Evolutionary conservation across 2,113 vertebrate species (phyloP).

Genomic region (Oreocharis arfaki): DNA sequence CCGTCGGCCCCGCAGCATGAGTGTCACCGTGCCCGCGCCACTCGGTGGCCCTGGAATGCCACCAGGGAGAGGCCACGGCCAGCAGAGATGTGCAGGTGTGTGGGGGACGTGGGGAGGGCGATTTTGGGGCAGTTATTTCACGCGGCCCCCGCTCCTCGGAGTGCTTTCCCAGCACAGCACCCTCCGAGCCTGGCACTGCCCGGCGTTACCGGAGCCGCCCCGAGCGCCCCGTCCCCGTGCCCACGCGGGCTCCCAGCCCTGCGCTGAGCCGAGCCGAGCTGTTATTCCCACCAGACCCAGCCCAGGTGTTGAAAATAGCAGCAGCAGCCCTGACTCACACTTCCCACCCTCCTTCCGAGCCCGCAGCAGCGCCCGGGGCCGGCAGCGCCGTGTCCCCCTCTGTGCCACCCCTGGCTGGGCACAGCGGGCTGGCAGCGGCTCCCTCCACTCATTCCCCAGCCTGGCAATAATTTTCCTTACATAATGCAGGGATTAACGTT

Average conservation of each 20-base stretch:
- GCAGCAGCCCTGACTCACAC: not conserved
- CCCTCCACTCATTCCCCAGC: not conserved
- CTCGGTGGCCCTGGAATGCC: not conserved
- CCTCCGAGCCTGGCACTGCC: rapidly evolving
- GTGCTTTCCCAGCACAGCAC: not conserved
- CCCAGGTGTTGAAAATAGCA: not conserved
- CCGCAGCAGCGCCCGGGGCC: not conserved
- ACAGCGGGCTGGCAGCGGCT: not conserved
- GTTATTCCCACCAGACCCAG: not conserved
- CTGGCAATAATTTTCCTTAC: not conserved
- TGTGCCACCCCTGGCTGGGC: not conserved
- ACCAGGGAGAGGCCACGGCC: rapidly evolving
- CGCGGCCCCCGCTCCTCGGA: rapidly evolving
- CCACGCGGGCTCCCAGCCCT: not conserved
- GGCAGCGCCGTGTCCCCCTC: not conserved
- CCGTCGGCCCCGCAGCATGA: rapidly evolving
- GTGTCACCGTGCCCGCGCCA: not conserved
- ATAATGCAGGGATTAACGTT: not conserved
- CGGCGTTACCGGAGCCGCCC: not conserved
- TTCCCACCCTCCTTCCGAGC: not conserved
- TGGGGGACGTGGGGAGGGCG: not conserved
- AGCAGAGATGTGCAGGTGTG: not conserved
- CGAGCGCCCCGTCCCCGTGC: not conserved
- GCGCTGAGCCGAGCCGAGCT: not conserved
- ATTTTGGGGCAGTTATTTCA: not conserved